phyloP scores from a whole-genome alignment of 2,888 invertebrate genomes.

The Pyralis farinalis region DNA sequence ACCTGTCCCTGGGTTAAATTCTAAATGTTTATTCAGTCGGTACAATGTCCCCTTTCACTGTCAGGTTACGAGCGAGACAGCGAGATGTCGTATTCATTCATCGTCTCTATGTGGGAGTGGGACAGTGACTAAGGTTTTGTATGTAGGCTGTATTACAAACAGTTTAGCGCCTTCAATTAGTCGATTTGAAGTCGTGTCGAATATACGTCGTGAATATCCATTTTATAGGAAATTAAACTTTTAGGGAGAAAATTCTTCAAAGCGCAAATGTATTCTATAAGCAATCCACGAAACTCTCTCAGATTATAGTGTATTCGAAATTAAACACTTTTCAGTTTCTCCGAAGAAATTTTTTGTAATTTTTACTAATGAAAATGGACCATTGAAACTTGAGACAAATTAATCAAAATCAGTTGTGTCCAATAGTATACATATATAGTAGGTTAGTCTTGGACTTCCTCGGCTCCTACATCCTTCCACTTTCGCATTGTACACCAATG shows the following conservation, averaged over 20 bases:
- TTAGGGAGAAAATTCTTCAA: constrained; percentile 1
- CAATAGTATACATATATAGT: too few relatives aligned
- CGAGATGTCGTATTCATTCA: constrained; percentile 28
- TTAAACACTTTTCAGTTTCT: too few relatives aligned
- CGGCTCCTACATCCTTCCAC: too few relatives aligned
- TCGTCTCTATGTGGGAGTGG: constrained; percentile 20
- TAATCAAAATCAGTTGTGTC: too few relatives aligned
- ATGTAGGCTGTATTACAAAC: constrained; percentile 15
- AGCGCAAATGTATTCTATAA: neutral
- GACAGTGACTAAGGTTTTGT: constrained; percentile 18
- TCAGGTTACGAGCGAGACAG: constrained; percentile 24
- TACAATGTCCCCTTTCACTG: constrained; percentile 50
- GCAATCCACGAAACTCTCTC: neutral
- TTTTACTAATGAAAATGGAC: too few relatives aligned
- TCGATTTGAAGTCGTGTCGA: constrained; percentile 10
- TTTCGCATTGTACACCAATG: too few relatives aligned
- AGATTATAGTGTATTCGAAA: too few relatives aligned
- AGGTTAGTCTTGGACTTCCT: too few relatives aligned
- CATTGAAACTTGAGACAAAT: too few relatives aligned
- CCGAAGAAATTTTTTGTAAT: too few relatives aligned
- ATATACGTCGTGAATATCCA: constrained; percentile 1
- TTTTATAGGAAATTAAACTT: neutral
- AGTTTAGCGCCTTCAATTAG: constrained; percentile 5
- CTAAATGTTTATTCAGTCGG: constrained; percentile 23
- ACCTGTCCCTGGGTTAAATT: too few relatives aligned